Evolutionary conservation across 2,888 invertebrate genomes (phyloP), one percentile per base, ranked within the genome.

Genomic region (Brassicogethes aeneus): DNA sequence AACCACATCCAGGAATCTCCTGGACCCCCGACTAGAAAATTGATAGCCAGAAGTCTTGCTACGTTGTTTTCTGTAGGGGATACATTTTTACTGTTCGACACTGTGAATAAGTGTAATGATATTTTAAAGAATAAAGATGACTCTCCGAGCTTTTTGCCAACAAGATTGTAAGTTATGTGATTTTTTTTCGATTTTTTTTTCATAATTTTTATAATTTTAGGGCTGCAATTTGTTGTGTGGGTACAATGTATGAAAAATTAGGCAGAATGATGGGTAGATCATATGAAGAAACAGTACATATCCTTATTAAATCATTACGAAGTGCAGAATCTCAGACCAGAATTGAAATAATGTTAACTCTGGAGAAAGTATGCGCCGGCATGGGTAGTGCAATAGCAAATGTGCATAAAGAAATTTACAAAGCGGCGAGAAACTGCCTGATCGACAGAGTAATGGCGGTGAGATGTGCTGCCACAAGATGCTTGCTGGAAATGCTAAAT

Each of bases 251-350:
- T 69, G 94, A 96, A 68, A 93, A 90, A 68, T 75, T 99, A 14
- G 97, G 99, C 1, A 76, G 99, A 48, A 95, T 99, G 94, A 97
- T 96, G 85, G 99, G 97, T 0, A 75, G 97, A 47, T 93, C 95
- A 0, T 99, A 95, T 62, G 97, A 99, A 66, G 99, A 99, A 62
- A 97, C 97, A 0, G 90, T 97, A 17, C 84, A 88, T 54, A 86
- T 95, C 39, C 74, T 99, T 15, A 80, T 93, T 41, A 85, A 90
- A 56, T 91, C 91, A 1, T 70, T 99, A 43, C 82, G 90, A 59
- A 95, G 86, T 69, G 92, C 91, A 1, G 95, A 95, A 73, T 96
- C 96, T 0, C 96, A 95, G 68, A 89, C 90, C 1, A 77, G 97
- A 50, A 86, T 93, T 53, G 97, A 99, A 73, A 95, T 96, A 44